Evolutionary conservation across 2,888 invertebrate species (phyloP).

Genomic region (Drosophila pegasa): DNA sequence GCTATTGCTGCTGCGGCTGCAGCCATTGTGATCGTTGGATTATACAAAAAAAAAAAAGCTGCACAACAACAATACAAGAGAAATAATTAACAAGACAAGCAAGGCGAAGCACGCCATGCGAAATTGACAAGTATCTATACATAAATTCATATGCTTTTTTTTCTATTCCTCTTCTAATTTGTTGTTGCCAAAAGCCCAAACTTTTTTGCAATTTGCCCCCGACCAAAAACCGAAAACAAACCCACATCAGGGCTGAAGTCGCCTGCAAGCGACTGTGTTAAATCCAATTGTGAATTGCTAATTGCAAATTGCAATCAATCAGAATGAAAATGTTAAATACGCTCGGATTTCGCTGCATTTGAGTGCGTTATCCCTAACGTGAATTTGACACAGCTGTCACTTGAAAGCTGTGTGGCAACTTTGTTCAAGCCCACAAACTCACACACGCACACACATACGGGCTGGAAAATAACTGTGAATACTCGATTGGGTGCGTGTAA

Average conservation of each 20-base stretch:
- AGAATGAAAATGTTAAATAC: conserved; percentile 6
- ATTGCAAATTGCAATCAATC: conserved; percentile 10
- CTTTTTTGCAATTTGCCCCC: conserved; percentile 6
- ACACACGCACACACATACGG: no score
- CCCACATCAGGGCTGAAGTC: conserved; percentile 27
- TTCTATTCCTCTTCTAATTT: not conserved
- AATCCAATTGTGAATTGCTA: conserved; percentile 4
- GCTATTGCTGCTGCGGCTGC: conserved; percentile 13
- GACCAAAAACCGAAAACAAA: conserved; percentile 4
- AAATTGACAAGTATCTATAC: conserved; percentile 29
- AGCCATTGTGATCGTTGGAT: conserved; percentile 36
- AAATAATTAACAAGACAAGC: conserved; percentile 4
- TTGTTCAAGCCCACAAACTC: not conserved
- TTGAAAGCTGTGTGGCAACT: conserved; percentile 15
- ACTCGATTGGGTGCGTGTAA: not conserved
- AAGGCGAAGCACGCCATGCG: conserved; percentile 10
- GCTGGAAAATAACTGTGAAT: conserved; percentile 12
- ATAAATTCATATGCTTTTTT: not conserved
- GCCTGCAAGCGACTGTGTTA: no score
- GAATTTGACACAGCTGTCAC: conserved; percentile 26
- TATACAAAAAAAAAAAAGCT: conserved; percentile 26
- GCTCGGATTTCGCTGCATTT: conserved; percentile 7
- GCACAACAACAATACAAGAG: conserved; percentile 33
- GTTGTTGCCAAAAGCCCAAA: conserved; percentile 27
- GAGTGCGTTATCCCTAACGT: conserved; percentile 10